Evolutionary conservation across 2,113 vertebrate genomes (phyloP), one percentile per base, ranked within the genome.

Genomic region (Galeopterus variegatus): DNA sequence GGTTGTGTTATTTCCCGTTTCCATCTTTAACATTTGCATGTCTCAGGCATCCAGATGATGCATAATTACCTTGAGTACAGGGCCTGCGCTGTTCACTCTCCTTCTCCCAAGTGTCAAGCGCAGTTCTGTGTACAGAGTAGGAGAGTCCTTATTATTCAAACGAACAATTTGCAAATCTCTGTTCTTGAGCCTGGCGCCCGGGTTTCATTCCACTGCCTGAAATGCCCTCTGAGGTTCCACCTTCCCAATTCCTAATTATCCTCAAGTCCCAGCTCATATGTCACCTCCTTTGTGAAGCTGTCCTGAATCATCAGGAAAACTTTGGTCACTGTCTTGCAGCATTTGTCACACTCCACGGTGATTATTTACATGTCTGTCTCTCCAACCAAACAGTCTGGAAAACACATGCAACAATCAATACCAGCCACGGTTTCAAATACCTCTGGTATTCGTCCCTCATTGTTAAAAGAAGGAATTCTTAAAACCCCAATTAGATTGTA

Each of bases 291-390:
- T 93, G 82, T 65, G 36, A 52, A n/a, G 19, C 65, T 65, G 45
- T 93, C 73, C 80, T 75, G 56, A 92, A 41, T 26, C 73, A 92
- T 67, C 73, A 89, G 48, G 50, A 67, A 91, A 86, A 72, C 13
- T 13, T 79, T 19, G n/a, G n/a, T 62, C 50, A 48, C 69, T 69
- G 31, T 84, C 70, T 56, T 2, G 69, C 23, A 75, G 77, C 6
- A 80, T 94, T 58, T 92, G 69, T 70, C 83, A 97, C 28, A 54
- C 65, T 85, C 72, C 6, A 5, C 3, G 8, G 48, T 48, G 56
- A 73, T 54, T 75, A 65, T 90, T 83, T 90, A 67, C 72, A 23
- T 17, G 5, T 81, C 73, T 64, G 2, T 92, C 9, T 58, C 4
- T 45, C 23, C 26, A 15, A 75, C 3, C 58, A 70, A 73, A 75